Conservation (phyloP, 2,797 vertebrate species). For the Champsocephalus gunnari region DNA sequence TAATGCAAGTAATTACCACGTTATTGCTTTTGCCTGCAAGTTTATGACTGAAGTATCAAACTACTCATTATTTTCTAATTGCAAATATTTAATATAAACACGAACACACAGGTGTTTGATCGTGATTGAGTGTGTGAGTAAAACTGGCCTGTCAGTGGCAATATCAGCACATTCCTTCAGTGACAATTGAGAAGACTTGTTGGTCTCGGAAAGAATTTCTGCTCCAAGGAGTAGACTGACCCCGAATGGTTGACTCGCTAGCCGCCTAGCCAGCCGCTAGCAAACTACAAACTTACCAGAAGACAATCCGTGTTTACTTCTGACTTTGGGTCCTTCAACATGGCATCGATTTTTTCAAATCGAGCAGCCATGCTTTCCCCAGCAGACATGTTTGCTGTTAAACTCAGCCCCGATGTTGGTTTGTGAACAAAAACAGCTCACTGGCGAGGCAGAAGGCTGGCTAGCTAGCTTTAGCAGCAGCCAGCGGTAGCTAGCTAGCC, state of each 20-base stretch:
- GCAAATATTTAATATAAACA: background rate
- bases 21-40: background rate
- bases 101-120: background rate
- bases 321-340: conserved; percentile 96
- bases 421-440: conserved; percentile 71
- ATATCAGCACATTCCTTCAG: conserved; percentile 40
- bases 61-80: background rate
- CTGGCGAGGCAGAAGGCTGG: conserved; percentile 64
- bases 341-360: conserved; percentile 97
- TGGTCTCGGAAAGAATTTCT: conserved; percentile 60
- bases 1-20: background rate
- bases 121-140: background rate
- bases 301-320: conserved; percentile 99
- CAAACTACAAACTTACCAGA: conserved; percentile 91
- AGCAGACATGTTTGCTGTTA: conserved; percentile 88
- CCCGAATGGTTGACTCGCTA: conserved; percentile 67
- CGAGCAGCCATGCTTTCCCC: conserved; percentile 93
- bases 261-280: conserved; percentile 53
- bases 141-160: background rate
- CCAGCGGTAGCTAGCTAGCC: conserved; percentile 79
- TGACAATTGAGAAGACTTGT: conserved; percentile 59
- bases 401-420: conserved; percentile 59
- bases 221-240: conserved; percentile 71
- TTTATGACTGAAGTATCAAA: background rate
- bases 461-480: conserved; percentile 80